Base-by-base conservation (phyloP, 2,113 vertebrate species). In the Sisor rabdophorus region DNA sequence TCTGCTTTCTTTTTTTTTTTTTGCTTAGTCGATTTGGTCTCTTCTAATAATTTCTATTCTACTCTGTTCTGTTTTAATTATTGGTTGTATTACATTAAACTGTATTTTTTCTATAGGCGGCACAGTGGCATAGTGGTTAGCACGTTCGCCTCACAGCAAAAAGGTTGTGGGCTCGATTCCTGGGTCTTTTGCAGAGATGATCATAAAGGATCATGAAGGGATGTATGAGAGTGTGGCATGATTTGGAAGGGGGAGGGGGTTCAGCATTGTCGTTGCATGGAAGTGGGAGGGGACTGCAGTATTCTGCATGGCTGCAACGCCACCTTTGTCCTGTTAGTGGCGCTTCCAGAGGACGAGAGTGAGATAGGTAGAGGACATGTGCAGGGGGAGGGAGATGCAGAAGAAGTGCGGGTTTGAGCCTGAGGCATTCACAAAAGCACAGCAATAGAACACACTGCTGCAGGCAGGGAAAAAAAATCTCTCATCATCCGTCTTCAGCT, bases 261-360 rank as follows among this genome's bases (percentile, higher is more conserved):
- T 65, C 54, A 60, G 81, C 58, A 87, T 84, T 87, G 89, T 89
- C 88, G 85, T 86, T 79, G 87, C 89, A 88, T 87, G 84, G 84
- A 84, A 88, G 86, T 85, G 87, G 89, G 88, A 87, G 87, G 86
- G 80, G 86, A 87, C 90, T 89, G 85, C 90, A 89, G 86, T 83
- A 84, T 79, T 81, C 80, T 75, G 80, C 79, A 60, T 50, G 6
- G 72, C 68, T 90, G 91, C 88, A 89, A 79, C 91, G 79, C 83
- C 74, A 44, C 48, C 0, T 85, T 79, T 79, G 73, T 82, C 88
- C 89, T 85, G 86, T 65, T 75, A 88, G 87, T 84, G 88, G 86
- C 89, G 87, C 87, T 80, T 86, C 82, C 73, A 70, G 80, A 89
- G 87, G 58, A 74, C 47, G 65, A 58, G 44, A 55, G 59, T 28